Base-by-base conservation (phyloP, 2,888 invertebrate genomes). In the Taphrorychus bicolor region DNA sequence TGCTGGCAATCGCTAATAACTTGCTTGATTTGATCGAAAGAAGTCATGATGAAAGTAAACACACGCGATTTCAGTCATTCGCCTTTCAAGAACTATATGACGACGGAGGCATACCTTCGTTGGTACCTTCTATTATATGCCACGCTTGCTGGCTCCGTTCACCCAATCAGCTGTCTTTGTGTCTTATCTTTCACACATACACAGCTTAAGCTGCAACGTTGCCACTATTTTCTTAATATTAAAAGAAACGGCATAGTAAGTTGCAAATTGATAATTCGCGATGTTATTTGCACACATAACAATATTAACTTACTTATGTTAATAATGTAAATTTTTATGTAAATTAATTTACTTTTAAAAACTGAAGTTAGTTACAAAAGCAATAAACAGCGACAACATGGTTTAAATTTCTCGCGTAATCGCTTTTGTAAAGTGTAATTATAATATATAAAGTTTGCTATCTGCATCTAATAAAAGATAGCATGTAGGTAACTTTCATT, bases 111-210 rank as follows among this genome's bases (percentile, higher is more conserved):
- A 57, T 69, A 72, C 63, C 54, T 56, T 60, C 58, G 22, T 56
- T 32, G 53, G 51, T 53, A 51, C 67, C 67, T 70, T 64, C 66
- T 68, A 54, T 54, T 54, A 70, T 70, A 71, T 72, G 70, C 73
- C 67, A 72, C 71, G 69, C 66, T 71, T 70, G 69, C 67, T 58
- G 65, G 41, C 73, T 63, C 73, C 70, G 66, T 74, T 70, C 70
- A 63, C 71, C 32, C 71, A 62, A 71, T 71, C 71, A 65, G 59
- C 59, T 69, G 62, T 59, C 48, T 42, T 59, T 64, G 62, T 52
- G 51, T 62, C 68, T 68, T 62, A 68, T 68, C 68, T 68, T 45
- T 56, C 40, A 54, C 48, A 67, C 23, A 65, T 51, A 45, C 23
- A 65, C 49, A 45, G 45, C 45, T 5, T 7, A 45, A 3, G 2